These are phyloP conservation scores for Zoanthus sansibaricus DNA, from an alignment of 92 coral and sea anemone species.

Conservation along the genomic window DNA sequence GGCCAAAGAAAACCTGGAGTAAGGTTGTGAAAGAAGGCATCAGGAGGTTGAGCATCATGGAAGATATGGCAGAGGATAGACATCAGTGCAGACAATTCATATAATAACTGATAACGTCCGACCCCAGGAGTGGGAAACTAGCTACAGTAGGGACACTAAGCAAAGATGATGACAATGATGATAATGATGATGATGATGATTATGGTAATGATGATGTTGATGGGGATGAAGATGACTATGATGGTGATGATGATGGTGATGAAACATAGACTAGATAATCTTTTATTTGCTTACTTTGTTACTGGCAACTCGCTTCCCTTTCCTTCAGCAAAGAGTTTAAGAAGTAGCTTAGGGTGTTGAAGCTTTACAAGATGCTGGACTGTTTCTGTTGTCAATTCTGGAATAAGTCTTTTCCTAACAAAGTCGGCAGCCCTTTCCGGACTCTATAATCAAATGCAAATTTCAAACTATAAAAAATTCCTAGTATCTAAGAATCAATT, in stretches of 20 bases:
- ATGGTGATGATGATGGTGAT: not conserved
- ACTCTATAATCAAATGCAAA: slow-evolving; percentile 59
- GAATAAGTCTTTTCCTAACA: slow-evolving; percentile 67
- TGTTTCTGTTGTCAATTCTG: slow-evolving; percentile 70
- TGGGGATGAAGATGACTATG: not conserved
- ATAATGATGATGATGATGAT: not conserved
- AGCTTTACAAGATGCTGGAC: slow-evolving; percentile 79
- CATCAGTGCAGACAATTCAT: too few relatives aligned
- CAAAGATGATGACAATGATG: not conserved
- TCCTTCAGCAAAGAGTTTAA: slow-evolving; percentile 62
- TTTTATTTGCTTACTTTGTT: slow-evolving; percentile 55
- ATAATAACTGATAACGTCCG: too few relatives aligned
- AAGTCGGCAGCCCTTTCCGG: slow-evolving; percentile 77
- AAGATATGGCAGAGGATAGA: too few relatives aligned
- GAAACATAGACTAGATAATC: not conserved
- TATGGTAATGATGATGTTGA: not conserved
- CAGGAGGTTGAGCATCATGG: too few relatives aligned
- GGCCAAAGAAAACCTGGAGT: too few relatives aligned
- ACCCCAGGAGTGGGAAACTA: too few relatives aligned
- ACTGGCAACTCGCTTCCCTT: slow-evolving; percentile 48
- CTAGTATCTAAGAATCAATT: too few relatives aligned
- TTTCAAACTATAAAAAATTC: not conserved
- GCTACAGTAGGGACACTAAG: too few relatives aligned
- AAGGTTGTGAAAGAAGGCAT: too few relatives aligned
- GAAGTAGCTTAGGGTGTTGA: slow-evolving; percentile 91